A percentile compares a stretch with the other conserved stretches of the same genome.
These are phyloP conservation scores for Australoheros facetus DNA, from an alignment of 2,797 vertebrate genomes.

Conservation along the genomic window DNA sequence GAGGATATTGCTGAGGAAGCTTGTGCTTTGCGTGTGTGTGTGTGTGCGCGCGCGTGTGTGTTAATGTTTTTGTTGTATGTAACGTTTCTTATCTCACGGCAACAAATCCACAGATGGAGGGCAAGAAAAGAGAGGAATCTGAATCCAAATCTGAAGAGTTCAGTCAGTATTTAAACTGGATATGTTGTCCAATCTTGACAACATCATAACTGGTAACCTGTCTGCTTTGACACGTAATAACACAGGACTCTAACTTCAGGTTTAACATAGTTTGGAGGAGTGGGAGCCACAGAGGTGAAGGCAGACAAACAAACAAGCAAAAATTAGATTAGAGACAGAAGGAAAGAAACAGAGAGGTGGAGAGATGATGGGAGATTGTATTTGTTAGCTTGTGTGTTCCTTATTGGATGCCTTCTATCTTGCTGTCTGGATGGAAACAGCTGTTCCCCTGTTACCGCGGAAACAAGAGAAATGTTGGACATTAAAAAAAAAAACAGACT, in stretches of 20 bases:
- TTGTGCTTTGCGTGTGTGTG: slow-evolving; percentile 3
- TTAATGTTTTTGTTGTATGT: slow-evolving; percentile 46
- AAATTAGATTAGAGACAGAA: background rate
- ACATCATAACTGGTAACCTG: background rate
- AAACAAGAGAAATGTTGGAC: slow-evolving; percentile 80
- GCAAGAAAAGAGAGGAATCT: slow-evolving; percentile 6
- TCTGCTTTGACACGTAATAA: background rate
- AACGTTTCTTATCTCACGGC: slow-evolving; percentile 50
- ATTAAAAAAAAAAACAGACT: slow-evolving; percentile 71
- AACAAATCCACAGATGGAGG: slow-evolving; percentile 37
- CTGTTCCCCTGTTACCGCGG: slow-evolving; percentile 72
- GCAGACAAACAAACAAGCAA: background rate
- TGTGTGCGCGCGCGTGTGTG: slow-evolving; percentile 22
- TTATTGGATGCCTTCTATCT: slow-evolving; percentile 75
- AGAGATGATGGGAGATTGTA: slow-evolving; percentile 52
- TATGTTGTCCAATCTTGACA: background rate
- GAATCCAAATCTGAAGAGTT: background rate
- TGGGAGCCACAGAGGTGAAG: background rate
- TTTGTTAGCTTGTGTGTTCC: slow-evolving; percentile 77
- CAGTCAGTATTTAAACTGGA: background rate
- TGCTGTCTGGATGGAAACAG: slow-evolving; percentile 65
- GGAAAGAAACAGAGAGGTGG: slow-evolving; percentile 13
- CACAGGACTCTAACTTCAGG: background rate
- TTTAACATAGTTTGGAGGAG: slow-evolving; percentile 8
- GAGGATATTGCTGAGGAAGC: slow-evolving; percentile 31